Evolutionary conservation across 2,888 invertebrate genomes (phyloP).

Genomic region (Pocota personata): DNA sequence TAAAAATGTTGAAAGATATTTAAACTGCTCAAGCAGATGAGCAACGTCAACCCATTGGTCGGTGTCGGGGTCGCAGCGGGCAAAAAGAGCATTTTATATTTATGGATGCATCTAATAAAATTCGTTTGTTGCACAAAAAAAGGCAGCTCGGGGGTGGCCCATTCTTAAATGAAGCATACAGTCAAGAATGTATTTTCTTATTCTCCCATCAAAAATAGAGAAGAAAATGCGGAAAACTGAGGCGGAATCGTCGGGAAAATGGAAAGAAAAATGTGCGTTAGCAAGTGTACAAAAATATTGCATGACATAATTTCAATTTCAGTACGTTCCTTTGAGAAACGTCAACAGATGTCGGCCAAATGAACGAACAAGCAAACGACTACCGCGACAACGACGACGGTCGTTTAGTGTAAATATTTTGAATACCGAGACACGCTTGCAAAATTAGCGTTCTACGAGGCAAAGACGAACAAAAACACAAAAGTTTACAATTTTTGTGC

Average conservation of each 20-base stretch:
- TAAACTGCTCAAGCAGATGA: conserved; percentile 21
- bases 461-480: background rate
- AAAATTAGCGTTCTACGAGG: conserved; percentile 33
- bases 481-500: conserved; percentile 1
- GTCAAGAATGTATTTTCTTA: conserved; percentile 1
- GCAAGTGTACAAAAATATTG: conserved; percentile 52
- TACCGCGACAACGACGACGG: conserved; percentile 6
- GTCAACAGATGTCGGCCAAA: conserved; percentile 58
- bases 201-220: background rate
- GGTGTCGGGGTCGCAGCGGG: background rate
- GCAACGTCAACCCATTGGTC: conserved; percentile 17
- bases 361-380: background rate
- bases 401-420: conserved; percentile 62
- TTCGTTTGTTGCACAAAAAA: conserved; percentile 36
- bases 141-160: conserved; percentile 37
- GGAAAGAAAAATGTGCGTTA: background rate
- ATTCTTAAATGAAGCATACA: conserved; percentile 39
- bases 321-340: conserved; percentile 49
- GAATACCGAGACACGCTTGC: conserved; percentile 59
- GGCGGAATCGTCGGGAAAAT: background rate
- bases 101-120: conserved; percentile 48
- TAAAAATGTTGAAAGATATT: conserved; percentile 55
- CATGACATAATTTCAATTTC: conserved; percentile 70
- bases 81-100: conserved; percentile 23
- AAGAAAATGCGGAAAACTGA: conserved; percentile 41